A percentile compares a stretch with the other conserved stretches of the same genome.
These are phyloP conservation scores for Perognathus longimembris DNA, from an alignment of 2,113 vertebrate genomes.

Conservation along the genomic window DNA sequence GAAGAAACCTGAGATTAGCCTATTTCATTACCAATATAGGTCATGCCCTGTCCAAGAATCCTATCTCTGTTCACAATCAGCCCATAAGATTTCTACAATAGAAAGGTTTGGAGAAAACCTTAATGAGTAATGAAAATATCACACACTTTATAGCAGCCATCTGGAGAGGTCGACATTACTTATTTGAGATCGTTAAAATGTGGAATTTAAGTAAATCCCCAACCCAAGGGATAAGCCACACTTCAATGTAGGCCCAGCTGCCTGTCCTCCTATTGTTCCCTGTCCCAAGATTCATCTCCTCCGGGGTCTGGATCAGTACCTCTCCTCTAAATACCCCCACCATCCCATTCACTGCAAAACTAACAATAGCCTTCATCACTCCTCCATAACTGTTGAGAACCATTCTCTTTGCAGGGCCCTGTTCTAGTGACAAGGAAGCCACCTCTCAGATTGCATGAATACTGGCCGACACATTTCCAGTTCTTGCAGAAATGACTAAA, in stretches of 20 bases:
- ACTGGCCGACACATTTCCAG: neutral
- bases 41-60: neutral
- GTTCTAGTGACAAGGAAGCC: neutral
- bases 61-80: neutral
- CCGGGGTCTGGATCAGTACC: too few species aligned
- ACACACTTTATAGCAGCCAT: neutral
- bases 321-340: neutral
- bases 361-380: neutral
- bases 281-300: neutral
- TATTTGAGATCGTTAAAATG: slow-evolving; percentile 40
- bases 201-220: neutral
- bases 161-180: neutral
- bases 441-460: neutral
- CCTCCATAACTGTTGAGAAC: neutral
- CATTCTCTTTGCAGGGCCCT: neutral
- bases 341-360: neutral
- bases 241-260: neutral
- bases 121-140: slow-evolving; percentile 7
- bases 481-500: neutral
- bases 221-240: too few species aligned
- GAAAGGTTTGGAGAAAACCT: neutral
- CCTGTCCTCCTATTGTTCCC: neutral
- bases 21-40: neutral
- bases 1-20: neutral
- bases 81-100: neutral